These are phyloP conservation scores for Otus sunia DNA, from an alignment of 2,113 vertebrate genomes.

Conservation along the genomic window DNA sequence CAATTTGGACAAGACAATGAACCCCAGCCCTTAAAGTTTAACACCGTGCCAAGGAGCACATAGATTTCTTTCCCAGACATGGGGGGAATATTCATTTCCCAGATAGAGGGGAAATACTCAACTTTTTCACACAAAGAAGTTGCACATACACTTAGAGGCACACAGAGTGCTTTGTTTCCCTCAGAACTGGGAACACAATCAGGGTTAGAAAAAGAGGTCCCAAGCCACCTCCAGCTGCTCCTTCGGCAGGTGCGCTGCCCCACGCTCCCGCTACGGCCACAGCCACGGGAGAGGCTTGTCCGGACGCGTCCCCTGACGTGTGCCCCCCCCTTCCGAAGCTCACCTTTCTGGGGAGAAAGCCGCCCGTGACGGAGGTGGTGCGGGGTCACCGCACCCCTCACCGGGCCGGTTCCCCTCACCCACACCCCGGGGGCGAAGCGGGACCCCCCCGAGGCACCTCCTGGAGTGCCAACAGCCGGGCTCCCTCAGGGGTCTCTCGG, in stretches of 20 bases:
- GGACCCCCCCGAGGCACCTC: no score
- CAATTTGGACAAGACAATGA: background rate
- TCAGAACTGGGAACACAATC: rapidly evolving
- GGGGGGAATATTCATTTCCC: background rate
- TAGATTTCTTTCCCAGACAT: rapidly evolving
- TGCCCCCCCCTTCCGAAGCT: no score
- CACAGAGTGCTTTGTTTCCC: background rate
- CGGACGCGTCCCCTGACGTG: rapidly evolving
- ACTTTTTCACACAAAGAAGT: background rate
- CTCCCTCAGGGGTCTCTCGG: background rate
- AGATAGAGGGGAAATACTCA: rapidly evolving
- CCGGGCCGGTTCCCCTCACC: background rate
- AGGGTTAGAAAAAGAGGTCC: background rate
- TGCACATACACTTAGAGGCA: background rate
- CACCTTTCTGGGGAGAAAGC: no score
- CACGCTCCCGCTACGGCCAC: background rate
- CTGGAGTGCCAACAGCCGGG: background rate
- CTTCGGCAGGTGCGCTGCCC: background rate
- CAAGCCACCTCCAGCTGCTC: background rate
- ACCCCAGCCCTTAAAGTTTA: background rate
- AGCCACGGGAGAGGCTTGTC: no score
- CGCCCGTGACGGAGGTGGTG: background rate
- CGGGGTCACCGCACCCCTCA: background rate
- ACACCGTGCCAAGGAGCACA: background rate
- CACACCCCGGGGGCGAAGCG: no score